Conservation (phyloP, 2,888 invertebrate species). For the Diaphora mendica region DNA sequence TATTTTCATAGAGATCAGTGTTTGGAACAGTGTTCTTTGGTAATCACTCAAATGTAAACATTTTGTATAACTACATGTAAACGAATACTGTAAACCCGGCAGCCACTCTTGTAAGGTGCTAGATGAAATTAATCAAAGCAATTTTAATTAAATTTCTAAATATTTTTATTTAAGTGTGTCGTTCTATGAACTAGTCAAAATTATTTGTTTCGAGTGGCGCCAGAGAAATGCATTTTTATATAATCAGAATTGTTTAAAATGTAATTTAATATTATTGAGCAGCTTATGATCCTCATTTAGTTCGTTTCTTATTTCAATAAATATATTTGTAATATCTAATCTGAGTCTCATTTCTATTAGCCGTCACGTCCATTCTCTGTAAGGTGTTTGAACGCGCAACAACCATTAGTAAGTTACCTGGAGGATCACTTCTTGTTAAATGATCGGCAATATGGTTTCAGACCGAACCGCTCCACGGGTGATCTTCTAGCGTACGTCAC, state of each 20-base stretch:
- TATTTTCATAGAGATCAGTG: conserved; percentile 77
- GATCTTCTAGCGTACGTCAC: too few relatives aligned
- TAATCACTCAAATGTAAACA: conserved; percentile 74
- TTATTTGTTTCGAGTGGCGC: conserved; percentile 70
- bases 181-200: conserved; percentile 82
- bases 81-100: conserved; percentile 39
- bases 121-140: conserved; percentile 49
- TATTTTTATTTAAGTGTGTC: conserved; percentile 53
- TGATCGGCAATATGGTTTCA: too few relatives aligned
- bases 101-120: conserved; percentile 72
- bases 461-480: too few relatives aligned
- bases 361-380: background rate
- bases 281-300: conserved; percentile 79
- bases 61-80: conserved; percentile 76
- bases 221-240: conserved; percentile 57
- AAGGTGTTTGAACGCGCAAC: too few relatives aligned
- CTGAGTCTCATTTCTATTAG: conserved; percentile 56
- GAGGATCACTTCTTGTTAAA: too few relatives aligned
- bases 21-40: conserved; percentile 80
- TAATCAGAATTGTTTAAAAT: conserved; percentile 59
- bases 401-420: too few relatives aligned
- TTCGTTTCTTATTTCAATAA: conserved; percentile 83
- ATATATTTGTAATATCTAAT: conserved; percentile 84
- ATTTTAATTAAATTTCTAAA: conserved; percentile 32
- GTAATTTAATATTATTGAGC: conserved; percentile 70